A percentile compares a stretch with the other conserved stretches of the same genome.
Conservation (phyloP, 2,113 vertebrate species). For the Illadopsis cleaveri region DNA sequence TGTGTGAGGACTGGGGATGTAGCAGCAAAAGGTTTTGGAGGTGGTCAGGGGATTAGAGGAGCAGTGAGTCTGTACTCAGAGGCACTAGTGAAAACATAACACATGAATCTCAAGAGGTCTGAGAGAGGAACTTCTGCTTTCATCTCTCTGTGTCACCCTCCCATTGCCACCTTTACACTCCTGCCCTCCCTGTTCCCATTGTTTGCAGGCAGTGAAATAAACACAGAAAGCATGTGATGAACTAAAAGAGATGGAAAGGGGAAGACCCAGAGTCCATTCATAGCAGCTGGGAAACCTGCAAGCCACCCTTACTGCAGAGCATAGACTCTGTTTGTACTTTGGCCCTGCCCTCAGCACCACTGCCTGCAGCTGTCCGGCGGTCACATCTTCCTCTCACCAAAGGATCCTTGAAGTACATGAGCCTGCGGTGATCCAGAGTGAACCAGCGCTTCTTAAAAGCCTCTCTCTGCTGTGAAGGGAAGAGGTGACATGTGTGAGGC, state of each 20-base stretch:
- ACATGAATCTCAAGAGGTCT: not conserved
- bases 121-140: not conserved
- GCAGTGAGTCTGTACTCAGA: not conserved
- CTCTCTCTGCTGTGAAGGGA: constrained; percentile 82
- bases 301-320: not conserved
- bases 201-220: not conserved
- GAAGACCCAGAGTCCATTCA: not conserved
- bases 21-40: not conserved
- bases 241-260: not conserved
- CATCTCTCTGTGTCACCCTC: not conserved
- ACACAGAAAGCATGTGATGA: not conserved
- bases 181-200: not conserved
- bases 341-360: not conserved
- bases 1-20: not conserved
- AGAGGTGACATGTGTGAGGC: not conserved
- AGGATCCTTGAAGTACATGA: constrained; percentile 94
- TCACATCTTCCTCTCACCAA: constrained; percentile 76
- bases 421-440: constrained; percentile 86
- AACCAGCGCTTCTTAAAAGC: constrained; percentile 95
- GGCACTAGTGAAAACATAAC: not conserved
- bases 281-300: not conserved
- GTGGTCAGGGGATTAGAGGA: not conserved
- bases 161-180: not conserved
- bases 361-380: not conserved
- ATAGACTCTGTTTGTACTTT: not conserved